phyloP scores from a whole-genome alignment of 2,888 invertebrate genomes.

The Biston betularia region DNA sequence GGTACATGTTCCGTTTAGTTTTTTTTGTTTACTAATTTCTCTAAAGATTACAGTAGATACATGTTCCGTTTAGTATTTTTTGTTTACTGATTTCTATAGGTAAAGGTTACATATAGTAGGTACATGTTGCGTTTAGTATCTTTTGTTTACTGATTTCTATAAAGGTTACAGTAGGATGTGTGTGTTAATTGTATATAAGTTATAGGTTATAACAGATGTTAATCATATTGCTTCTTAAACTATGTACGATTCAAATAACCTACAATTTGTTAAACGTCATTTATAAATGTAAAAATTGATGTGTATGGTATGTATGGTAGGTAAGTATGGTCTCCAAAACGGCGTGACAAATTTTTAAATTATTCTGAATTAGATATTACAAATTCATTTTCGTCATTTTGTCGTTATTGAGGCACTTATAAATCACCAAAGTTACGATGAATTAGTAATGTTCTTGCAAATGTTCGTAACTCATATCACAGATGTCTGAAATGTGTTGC shows the following conservation, averaged over 20 bases:
- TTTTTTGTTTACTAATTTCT: not conserved
- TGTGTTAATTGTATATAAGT: not conserved
- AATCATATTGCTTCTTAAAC: too few species aligned
- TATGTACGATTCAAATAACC: too few species aligned
- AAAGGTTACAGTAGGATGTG: not conserved
- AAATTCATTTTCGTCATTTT: too few species aligned
- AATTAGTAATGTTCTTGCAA: not conserved
- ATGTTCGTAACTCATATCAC: not conserved
- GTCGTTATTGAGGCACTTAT: not conserved
- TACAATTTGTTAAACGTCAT: too few species aligned
- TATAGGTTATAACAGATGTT: too few species aligned
- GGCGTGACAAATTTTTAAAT: too few species aligned
- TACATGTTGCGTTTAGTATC: slow-evolving; percentile 20
- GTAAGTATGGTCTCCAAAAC: too few species aligned
- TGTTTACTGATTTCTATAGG: not conserved
- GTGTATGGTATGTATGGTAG: too few species aligned
- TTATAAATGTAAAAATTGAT: too few species aligned
- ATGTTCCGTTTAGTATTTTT: too few species aligned
- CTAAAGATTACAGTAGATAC: not conserved
- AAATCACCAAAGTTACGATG: not conserved
- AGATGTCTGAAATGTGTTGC: not conserved
- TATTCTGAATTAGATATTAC: too few species aligned
- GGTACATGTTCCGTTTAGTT: too few species aligned
- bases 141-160: not conserved
- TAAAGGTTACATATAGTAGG: not conserved